A percentile compares a stretch with the other conserved stretches of the same genome.
Conservation (phyloP, 1,140 invertebrate species). For the Rhagoletis zephyria region DNA sequence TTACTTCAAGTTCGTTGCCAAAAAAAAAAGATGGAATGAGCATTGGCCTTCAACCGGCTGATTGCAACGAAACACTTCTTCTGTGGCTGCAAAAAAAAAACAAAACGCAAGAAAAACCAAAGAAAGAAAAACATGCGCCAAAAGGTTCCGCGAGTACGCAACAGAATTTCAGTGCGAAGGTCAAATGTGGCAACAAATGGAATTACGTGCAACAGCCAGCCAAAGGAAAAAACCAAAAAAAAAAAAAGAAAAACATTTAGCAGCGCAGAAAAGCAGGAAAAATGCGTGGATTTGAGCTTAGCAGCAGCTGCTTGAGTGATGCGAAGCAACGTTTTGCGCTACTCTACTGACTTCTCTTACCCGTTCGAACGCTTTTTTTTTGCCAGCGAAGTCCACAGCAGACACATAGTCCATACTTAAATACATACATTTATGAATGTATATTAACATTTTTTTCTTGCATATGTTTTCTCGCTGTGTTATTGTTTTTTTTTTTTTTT, state of each 20-base stretch:
- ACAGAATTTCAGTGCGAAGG: constrained; percentile 24
- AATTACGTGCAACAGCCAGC: not conserved
- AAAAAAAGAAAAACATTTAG: not conserved
- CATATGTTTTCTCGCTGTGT: no score
- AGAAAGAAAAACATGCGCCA: not conserved
- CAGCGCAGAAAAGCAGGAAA: not conserved
- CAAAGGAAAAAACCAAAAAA: not conserved
- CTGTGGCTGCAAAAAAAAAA: not conserved
- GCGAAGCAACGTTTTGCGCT: not conserved
- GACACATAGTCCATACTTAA: no score
- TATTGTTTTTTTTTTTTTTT: no score
- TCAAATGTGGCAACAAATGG: not conserved
- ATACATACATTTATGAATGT: no score
- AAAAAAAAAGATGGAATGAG: not conserved
- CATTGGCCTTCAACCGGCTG: not conserved
- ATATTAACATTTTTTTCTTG: no score
- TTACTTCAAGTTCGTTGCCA: not conserved
- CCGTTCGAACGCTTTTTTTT: not conserved
- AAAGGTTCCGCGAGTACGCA: not conserved
- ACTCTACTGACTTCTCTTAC: not conserved
- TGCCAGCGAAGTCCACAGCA: not conserved
- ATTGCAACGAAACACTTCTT: not conserved
- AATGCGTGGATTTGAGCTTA: not conserved
- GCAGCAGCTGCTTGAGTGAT: not conserved
- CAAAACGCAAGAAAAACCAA: not conserved